A percentile compares a stretch with the other conserved stretches of the same genome.
phyloP scores from a whole-genome alignment of 2,113 vertebrate genomes.

The Sylvilagus bachmani region DNA sequence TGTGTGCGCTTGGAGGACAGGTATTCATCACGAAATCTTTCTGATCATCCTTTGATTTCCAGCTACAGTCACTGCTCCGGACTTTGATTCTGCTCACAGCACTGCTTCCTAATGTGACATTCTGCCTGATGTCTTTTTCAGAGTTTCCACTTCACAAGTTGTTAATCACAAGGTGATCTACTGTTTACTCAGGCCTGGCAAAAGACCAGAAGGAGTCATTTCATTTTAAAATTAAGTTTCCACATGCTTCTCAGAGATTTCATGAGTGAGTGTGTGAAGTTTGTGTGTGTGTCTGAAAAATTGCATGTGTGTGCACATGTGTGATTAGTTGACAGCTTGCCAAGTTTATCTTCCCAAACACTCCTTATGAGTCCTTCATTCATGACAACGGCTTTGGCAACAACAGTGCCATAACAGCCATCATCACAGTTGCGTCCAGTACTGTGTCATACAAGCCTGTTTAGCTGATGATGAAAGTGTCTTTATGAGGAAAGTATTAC shows the following conservation, averaged over 20 bases:
- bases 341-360: not conserved
- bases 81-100: not conserved
- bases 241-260: not conserved
- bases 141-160: not conserved
- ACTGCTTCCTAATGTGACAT: not conserved
- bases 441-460: not conserved
- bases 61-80: not conserved
- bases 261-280: not conserved
- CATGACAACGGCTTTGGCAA: not conserved
- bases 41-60: conserved; percentile 19
- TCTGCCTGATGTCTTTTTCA: not conserved
- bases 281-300: not conserved
- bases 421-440: not conserved
- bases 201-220: not conserved
- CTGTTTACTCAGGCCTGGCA: not conserved
- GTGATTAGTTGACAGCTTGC: not conserved
- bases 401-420: not conserved
- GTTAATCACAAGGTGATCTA: not conserved
- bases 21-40: not conserved
- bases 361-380: not conserved
- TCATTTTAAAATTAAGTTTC: not conserved
- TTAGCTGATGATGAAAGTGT: not conserved
- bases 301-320: not conserved
- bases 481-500: not conserved
- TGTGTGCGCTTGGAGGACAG: not conserved